Base-by-base conservation (phyloP, 2,888 invertebrate species). In the Aquatica leii region DNA sequence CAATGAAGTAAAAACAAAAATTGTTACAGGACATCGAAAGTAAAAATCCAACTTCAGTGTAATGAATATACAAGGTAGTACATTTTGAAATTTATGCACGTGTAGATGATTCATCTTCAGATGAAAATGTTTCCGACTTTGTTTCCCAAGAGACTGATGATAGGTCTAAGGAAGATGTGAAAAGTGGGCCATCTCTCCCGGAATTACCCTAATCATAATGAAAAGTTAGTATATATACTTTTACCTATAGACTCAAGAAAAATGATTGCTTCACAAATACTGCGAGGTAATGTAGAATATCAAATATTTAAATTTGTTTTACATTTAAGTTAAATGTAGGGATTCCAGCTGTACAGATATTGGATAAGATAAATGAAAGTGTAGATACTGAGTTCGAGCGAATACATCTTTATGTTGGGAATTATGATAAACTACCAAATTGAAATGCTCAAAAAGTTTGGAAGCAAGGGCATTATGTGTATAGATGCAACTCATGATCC, bases 241-340 rank as follows among this genome's bases (percentile, higher is more conserved):
- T 53, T 41, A 20, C 5, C 35, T 1, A 1, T 5, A 8, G 40
- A 11, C 12, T 6, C n/a, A 1, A 51, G 17, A 20, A 15, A 40
- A n/a, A 20, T 11, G 20, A 51, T 40, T 40, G 41, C 53, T 21
- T 20, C 53, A 20, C 53, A 53, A 53, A 1, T 53, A 53, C n/a
- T 20, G 14, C 17, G 20, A 53, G 40, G 40, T 37, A 53, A 53
- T 12, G 4, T 40, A 20, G n/a, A 8, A 48, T 20, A 48, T 4
- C 12, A 2, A 20, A 18, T 5, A 18, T n/a, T 48, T 18, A 48
- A 8, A n/a, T 9, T 20, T 2, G n/a, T 20, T 48, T 21, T 48
- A 31, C 9, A 4, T 46, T 46, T 46, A n/a, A 20, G 21, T 48
- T n/a, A 20, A 5, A 21, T 11, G 1, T 48, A 48, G 48, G 48